Conservation (phyloP, 2,113 vertebrate species). For the Chlamydotis undulata region DNA sequence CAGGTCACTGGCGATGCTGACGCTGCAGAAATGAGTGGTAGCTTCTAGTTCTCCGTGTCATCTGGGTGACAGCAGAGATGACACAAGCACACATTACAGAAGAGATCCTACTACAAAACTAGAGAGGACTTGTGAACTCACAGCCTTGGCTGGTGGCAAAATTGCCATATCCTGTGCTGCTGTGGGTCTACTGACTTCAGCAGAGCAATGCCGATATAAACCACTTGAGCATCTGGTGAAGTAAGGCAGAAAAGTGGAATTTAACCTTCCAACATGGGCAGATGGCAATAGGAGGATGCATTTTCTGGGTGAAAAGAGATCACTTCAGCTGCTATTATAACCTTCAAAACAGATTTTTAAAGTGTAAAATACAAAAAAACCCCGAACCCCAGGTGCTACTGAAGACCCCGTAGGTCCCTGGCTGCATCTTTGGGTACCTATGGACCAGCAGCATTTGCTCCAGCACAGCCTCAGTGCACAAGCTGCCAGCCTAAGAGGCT, state of each 20-base stretch:
- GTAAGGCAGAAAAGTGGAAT: neutral
- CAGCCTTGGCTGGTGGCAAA: neutral
- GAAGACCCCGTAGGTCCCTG: neutral
- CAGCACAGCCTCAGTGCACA: neutral
- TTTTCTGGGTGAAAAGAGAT: neutral
- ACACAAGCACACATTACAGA: neutral
- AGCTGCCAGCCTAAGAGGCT: neutral
- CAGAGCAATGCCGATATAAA: neutral
- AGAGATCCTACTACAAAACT: neutral
- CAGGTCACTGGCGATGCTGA: neutral
- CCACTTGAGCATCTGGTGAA: neutral
- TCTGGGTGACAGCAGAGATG: neutral
- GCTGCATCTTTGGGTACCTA: neutral
- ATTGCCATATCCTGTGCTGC: neutral
- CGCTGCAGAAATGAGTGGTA: neutral
- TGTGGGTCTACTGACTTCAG: neutral
- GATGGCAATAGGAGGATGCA: neutral
- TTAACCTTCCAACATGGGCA: neutral
- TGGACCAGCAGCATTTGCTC: neutral
- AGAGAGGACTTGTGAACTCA: neutral
- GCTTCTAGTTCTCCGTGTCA: neutral
- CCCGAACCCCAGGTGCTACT: accelerated
- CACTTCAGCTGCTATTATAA: neutral
- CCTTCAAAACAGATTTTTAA: neutral
- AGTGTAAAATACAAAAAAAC: neutral